Percentiles rank a stretch among this genome's conserved stretches.
Evolutionary conservation across 53 echinoderm and acorn worm species (phyloP).

Genomic region (Paelopatides confundens): DNA sequence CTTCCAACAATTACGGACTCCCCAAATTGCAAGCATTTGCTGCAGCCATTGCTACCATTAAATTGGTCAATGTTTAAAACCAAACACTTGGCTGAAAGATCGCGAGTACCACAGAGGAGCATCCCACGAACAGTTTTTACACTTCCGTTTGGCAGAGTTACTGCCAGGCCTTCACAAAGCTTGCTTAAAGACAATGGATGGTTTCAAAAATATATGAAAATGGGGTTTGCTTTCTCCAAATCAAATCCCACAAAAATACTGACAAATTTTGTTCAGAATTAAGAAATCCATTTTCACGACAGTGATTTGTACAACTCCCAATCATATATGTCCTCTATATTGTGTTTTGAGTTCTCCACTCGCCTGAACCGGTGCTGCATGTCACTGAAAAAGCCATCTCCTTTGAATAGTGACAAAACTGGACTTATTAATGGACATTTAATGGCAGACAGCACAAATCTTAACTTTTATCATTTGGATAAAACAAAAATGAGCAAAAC

Average conservation of each 20-base stretch:
- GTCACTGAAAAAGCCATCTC: not conserved
- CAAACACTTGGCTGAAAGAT: conserved; percentile 51
- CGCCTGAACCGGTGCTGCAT: not conserved
- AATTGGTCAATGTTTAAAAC: not conserved
- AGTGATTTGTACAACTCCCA: not conserved
- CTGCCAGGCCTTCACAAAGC: conserved; percentile 34
- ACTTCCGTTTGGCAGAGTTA: not conserved
- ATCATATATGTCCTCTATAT: conserved; percentile 26
- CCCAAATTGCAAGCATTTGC: not conserved
- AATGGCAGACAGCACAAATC: not conserved
- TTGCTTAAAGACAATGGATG: not conserved
- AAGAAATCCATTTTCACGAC: too few relatives aligned
- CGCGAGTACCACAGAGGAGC: conserved; percentile 55
- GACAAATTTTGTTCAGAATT: not conserved
- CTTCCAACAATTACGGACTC: not conserved
- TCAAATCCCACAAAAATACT: conserved; percentile 48
- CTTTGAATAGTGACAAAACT: not conserved
- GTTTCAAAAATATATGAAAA: not conserved
- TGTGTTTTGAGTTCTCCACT: not conserved
- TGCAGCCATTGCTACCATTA: not conserved
- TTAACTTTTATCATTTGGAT: not conserved
- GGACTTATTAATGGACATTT: not conserved
- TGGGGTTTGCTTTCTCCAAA: conserved; percentile 22
- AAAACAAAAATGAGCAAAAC: not conserved
- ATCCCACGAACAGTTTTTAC: conserved; percentile 8